Percentiles rank a stretch among this genome's conserved stretches.
Evolutionary conservation across 2,797 vertebrate genomes (phyloP).

Genomic region (Phataginus tetradactyla): DNA sequence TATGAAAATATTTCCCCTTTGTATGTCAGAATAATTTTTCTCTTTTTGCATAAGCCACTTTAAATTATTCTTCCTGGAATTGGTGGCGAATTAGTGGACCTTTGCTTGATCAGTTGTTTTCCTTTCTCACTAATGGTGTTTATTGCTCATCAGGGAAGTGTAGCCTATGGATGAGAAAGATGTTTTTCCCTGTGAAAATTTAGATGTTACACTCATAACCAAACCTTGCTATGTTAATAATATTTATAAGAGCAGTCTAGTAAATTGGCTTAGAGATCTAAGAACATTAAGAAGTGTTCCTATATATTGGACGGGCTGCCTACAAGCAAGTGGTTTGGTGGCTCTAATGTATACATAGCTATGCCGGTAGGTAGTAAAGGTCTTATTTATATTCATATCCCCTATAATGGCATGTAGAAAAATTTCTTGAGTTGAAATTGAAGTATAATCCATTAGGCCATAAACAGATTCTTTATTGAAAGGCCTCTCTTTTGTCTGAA

Average conservation of each 20-base stretch:
- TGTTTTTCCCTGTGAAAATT: background rate
- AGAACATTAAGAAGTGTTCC: background rate
- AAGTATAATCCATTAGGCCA: background rate
- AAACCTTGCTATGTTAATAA: background rate
- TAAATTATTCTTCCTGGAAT: background rate
- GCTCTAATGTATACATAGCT: background rate
- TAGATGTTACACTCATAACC: background rate
- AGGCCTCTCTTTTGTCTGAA: background rate
- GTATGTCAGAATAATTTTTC: background rate
- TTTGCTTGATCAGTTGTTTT: background rate
- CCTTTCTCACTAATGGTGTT: background rate
- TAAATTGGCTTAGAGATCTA: background rate
- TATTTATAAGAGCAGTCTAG: background rate
- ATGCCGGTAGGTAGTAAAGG: background rate
- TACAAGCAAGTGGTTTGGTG: background rate
- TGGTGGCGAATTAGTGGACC: background rate
- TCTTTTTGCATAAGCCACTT: background rate
- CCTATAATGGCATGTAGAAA: background rate
- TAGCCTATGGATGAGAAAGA: constrained; percentile 22
- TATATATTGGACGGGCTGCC: background rate
- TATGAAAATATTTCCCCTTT: constrained; percentile 19
- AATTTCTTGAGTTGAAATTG: constrained; percentile 27
- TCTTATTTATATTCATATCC: background rate
- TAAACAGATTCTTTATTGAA: background rate
- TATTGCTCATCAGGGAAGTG: background rate